A percentile compares a stretch with the other conserved stretches of the same genome.
Evolutionary conservation across 2,888 invertebrate species (phyloP).

Genomic region (Lithophane socia): DNA sequence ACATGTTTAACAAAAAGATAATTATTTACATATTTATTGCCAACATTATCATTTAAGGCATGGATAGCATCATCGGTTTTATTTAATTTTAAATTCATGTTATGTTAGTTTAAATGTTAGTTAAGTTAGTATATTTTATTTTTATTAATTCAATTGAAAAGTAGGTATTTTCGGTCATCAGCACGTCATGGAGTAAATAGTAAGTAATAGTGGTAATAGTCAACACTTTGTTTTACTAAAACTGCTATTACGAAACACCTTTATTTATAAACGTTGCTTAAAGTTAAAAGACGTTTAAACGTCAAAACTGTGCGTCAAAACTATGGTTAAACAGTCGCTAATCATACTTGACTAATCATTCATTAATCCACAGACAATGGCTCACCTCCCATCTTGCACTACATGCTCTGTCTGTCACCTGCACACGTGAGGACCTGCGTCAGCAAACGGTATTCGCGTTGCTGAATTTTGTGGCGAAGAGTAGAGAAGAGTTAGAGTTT

Average conservation of each 20-base stretch:
- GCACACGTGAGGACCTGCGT: not conserved
- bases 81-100: not conserved
- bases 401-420: not conserved
- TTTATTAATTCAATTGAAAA: not conserved
- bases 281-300: not conserved
- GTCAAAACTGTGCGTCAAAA: too few species aligned
- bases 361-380: not conserved
- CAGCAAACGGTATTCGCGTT: not conserved
- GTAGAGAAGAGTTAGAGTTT: too few species aligned
- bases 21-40: conserved; percentile 15
- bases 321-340: not conserved
- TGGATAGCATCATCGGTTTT: not conserved
- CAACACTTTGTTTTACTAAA: not conserved
- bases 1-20: conserved; percentile 24
- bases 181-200: not conserved
- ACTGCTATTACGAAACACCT: not conserved
- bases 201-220: not conserved
- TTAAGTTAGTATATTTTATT: too few species aligned
- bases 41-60: conserved; percentile 1
- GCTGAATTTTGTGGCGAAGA: not conserved
- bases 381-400: not conserved
- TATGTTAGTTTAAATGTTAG: too few species aligned
- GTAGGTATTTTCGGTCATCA: not conserved
- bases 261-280: not conserved
- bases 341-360: not conserved